Evolutionary conservation across 2,888 invertebrate species (phyloP).

Genomic region (Monoplex corrugatus): DNA sequence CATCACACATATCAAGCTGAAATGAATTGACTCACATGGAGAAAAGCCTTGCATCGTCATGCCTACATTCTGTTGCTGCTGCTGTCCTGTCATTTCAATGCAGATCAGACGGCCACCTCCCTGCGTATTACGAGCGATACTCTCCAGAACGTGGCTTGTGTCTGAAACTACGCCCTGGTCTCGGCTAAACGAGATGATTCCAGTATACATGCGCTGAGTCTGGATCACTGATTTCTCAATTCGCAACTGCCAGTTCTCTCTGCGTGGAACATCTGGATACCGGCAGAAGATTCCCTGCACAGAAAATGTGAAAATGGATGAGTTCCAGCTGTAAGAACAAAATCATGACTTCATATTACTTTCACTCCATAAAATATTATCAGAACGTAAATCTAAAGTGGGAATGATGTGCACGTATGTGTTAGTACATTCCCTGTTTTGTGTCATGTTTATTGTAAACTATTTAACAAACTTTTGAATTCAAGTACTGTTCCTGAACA

Average conservation of each 20-base stretch:
- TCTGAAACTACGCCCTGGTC: constrained; percentile 50
- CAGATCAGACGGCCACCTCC: constrained; percentile 69
- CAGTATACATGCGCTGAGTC: constrained; percentile 52
- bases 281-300: constrained; percentile 71
- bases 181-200: constrained; percentile 37
- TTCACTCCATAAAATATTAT: too few relatives aligned
- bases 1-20: too few relatives aligned
- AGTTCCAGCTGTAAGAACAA: too few relatives aligned
- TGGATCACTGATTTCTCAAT: constrained; percentile 71
- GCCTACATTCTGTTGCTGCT: constrained; percentile 50
- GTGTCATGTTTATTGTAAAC: too few relatives aligned
- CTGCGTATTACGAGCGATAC: constrained; percentile 64
- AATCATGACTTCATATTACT: too few relatives aligned
- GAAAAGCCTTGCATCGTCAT: constrained; percentile 43
- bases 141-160: constrained; percentile 65
- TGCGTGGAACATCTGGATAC: constrained; percentile 59
- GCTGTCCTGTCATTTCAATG: constrained; percentile 69
- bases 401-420: too few relatives aligned
- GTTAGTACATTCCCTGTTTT: too few relatives aligned
- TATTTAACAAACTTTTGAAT: too few relatives aligned
- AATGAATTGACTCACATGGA: constrained; percentile 51
- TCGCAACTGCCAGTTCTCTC: constrained; percentile 68
- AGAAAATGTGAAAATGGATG: too few relatives aligned
- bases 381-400: too few relatives aligned
- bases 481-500: too few relatives aligned